Percentiles rank a stretch among this genome's conserved stretches.
phyloP scores from a whole-genome alignment of 1,140 invertebrate species.

The Galleria mellonella region DNA sequence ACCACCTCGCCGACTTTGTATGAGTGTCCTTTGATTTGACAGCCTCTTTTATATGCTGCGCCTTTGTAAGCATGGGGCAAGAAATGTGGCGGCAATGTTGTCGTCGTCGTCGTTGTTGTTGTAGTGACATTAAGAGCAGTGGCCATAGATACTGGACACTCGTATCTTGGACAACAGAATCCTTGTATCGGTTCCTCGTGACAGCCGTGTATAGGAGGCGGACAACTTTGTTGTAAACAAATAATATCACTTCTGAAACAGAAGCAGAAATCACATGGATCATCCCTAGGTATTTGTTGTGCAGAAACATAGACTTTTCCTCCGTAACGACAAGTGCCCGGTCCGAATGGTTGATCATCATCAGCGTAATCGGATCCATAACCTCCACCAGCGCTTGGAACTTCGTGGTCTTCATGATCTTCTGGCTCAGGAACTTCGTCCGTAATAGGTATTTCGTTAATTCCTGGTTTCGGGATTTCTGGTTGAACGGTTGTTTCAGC shows the following conservation, averaged over 20 bases:
- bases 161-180: slow-evolving; percentile 95
- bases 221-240: slow-evolving; percentile 95
- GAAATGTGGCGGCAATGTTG: slow-evolving; percentile 88
- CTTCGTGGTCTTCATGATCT: slow-evolving; percentile 41
- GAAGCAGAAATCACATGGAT: slow-evolving; percentile 97
- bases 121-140: slow-evolving; percentile 85
- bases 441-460: slow-evolving; percentile 34
- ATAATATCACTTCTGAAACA: slow-evolving; percentile 97
- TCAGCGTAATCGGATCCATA: slow-evolving; percentile 82
- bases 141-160: slow-evolving; percentile 92
- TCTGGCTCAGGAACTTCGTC: slow-evolving; percentile 47
- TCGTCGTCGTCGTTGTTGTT: slow-evolving; percentile 89
- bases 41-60: slow-evolving; percentile 83
- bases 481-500: slow-evolving; percentile 18
- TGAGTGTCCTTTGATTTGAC: slow-evolving; percentile 86
- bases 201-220: slow-evolving; percentile 92
- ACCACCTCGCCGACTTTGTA: slow-evolving; percentile 90
- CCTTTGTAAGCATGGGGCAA: slow-evolving; percentile 85
- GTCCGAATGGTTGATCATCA: slow-evolving; percentile 84
- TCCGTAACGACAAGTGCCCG: slow-evolving; percentile 92
- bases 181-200: slow-evolving; percentile 93
- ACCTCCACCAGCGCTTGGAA: slow-evolving; percentile 69
- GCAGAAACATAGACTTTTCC: slow-evolving; percentile 94
- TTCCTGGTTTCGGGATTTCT: slow-evolving; percentile 37
- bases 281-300: slow-evolving; percentile 94